phyloP scores from a whole-genome alignment of 2,797 vertebrate genomes.

The Gymnocypris eckloni region DNA sequence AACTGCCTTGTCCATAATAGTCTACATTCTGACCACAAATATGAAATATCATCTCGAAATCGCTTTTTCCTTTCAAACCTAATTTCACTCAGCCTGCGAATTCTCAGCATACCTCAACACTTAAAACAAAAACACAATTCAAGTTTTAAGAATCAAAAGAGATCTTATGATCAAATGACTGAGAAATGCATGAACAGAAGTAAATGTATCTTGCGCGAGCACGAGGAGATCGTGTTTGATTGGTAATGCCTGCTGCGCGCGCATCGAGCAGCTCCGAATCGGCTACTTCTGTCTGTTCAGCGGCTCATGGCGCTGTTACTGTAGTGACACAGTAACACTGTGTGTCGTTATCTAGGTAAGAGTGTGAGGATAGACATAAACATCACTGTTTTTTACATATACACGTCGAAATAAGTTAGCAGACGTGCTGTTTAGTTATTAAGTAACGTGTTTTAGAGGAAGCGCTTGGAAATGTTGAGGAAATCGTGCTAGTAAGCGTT shows the following conservation, averaged over 20 bases:
- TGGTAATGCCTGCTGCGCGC: conserved; percentile 47
- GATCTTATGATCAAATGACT: too few species aligned
- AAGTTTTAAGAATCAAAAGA: background rate
- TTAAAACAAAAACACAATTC: background rate
- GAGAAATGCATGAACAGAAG: background rate
- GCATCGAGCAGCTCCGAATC: conserved; percentile 63
- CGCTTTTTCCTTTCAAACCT: background rate
- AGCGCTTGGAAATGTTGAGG: background rate
- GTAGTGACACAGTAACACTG: conserved; percentile 14
- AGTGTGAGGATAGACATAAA: background rate
- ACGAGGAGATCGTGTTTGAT: conserved; percentile 59
- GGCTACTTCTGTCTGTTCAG: conserved; percentile 63
- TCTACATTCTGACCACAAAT: background rate
- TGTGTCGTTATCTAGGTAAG: conserved; percentile 27
- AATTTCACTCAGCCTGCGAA: background rate
- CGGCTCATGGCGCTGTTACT: conserved; percentile 56
- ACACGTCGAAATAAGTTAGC: background rate
- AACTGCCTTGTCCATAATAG: background rate
- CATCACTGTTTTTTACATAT: background rate
- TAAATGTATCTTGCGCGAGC: background rate
- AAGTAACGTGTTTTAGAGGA: background rate
- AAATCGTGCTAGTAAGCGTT: background rate
- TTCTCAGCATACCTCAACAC: background rate
- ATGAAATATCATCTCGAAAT: background rate
- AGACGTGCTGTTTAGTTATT: background rate